Evolutionary conservation across 2,113 vertebrate species (phyloP).

Genomic region (Smithornis capensis): DNA sequence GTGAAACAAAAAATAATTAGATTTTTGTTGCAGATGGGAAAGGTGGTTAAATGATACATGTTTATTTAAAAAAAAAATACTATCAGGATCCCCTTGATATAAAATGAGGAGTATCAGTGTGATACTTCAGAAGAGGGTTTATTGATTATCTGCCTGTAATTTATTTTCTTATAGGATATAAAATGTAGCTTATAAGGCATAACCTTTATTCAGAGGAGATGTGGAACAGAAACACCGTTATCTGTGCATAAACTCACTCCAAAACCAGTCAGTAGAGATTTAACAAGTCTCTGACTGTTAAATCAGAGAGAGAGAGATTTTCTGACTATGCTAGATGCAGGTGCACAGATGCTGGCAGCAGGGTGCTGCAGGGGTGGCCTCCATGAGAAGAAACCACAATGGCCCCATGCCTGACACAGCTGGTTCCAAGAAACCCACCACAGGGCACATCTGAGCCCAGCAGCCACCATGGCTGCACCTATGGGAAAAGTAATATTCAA

Average conservation of each 20-base stretch:
- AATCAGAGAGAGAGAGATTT: too few relatives aligned
- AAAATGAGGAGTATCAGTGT: neutral
- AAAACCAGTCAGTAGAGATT: too few relatives aligned
- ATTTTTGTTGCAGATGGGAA: constrained; percentile 1
- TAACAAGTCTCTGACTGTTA: too few relatives aligned
- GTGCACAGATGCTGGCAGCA: rapidly evolving
- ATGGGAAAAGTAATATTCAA: neutral
- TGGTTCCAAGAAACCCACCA: neutral
- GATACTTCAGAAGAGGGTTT: neutral
- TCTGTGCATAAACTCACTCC: neutral
- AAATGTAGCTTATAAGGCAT: neutral
- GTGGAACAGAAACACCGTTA: neutral
- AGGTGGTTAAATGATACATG: neutral
- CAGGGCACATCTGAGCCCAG: neutral
- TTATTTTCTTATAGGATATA: neutral
- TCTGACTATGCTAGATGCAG: neutral
- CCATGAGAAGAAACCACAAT: neutral
- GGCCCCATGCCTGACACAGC: rapidly evolving
- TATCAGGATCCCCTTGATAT: neutral
- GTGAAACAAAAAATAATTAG: constrained; percentile 22
- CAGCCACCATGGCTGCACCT: rapidly evolving
- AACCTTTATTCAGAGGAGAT: neutral
- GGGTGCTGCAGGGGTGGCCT: neutral
- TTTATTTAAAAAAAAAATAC: constrained; percentile 26
- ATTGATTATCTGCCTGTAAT: neutral